phyloP scores from a whole-genome alignment of 2,113 vertebrate genomes.

The Pluvianellus socialis region DNA sequence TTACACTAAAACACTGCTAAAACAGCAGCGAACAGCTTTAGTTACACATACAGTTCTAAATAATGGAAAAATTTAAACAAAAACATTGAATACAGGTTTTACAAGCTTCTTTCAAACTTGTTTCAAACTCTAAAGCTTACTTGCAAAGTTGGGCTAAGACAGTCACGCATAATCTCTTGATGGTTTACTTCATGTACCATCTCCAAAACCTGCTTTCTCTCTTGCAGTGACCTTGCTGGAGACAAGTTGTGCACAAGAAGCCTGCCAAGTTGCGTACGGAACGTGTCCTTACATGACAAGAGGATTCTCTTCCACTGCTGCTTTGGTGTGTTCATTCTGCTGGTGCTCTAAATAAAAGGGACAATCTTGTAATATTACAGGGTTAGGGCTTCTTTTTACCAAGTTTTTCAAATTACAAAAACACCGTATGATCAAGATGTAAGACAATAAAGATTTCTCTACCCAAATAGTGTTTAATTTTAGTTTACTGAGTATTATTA shows the following conservation, averaged over 20 bases:
- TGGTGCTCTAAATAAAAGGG: slow-evolving; percentile 45
- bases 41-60: neutral
- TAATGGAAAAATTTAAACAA: neutral
- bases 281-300: slow-evolving; percentile 89
- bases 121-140: slow-evolving; percentile 74
- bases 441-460: neutral
- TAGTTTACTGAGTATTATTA: neutral
- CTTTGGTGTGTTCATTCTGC: slow-evolving; percentile 77
- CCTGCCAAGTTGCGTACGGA: slow-evolving; percentile 89
- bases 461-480: neutral
- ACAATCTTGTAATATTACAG: neutral
- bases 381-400: neutral
- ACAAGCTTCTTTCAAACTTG: neutral
- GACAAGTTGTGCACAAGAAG: slow-evolving; percentile 90
- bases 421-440: neutral
- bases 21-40: neutral
- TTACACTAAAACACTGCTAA: neutral
- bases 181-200: slow-evolving; percentile 84
- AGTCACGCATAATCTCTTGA: slow-evolving; percentile 91
- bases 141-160: slow-evolving; percentile 87
- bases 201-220: slow-evolving; percentile 86
- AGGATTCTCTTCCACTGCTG: slow-evolving; percentile 92
- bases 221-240: slow-evolving; percentile 76
- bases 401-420: neutral
- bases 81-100: neutral